Evolutionary conservation across 2,797 vertebrate genomes (phyloP).

Genomic region (Myotis planiceps): DNA sequence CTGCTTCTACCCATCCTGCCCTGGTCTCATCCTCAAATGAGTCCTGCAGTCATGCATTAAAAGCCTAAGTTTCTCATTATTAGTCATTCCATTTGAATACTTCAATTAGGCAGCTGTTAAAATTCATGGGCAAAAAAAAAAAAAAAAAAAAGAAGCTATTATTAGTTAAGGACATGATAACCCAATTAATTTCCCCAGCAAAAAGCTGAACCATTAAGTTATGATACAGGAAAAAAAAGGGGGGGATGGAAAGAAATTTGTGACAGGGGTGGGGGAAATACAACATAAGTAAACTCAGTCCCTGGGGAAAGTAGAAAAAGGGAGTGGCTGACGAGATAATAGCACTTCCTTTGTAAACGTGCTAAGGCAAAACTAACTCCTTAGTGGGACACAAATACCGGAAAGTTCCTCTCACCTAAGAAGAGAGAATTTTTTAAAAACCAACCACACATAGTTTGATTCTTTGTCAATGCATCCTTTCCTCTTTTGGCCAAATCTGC

Average conservation of each 20-base stretch:
- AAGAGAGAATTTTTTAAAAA: neutral
- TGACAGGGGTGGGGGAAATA: neutral
- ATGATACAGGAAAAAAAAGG: neutral
- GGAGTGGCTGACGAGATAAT: neutral
- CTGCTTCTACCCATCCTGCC: neutral
- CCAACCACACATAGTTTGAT: neutral
- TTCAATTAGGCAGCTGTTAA: constrained; percentile 63
- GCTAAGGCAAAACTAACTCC: neutral
- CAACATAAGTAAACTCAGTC: neutral
- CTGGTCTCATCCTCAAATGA: constrained; percentile 30
- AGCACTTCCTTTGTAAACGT: neutral
- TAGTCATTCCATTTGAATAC: constrained; percentile 52
- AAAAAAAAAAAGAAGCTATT: neutral
- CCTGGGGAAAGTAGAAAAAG: neutral
- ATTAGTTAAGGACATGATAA: constrained; percentile 38
- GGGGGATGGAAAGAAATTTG: neutral
- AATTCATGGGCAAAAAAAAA: constrained; percentile 5
- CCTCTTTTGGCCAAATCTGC: neutral
- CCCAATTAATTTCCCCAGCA: constrained; percentile 27
- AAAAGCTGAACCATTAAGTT: constrained; percentile 1
- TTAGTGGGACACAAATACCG: neutral
- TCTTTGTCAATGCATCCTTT: neutral
- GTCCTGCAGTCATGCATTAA: neutral
- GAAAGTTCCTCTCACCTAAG: neutral
- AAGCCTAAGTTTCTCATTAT: constrained; percentile 44